Evolutionary conservation across 2,797 vertebrate genomes (phyloP).

Genomic region (Melanotaenia parkinsoni): DNA sequence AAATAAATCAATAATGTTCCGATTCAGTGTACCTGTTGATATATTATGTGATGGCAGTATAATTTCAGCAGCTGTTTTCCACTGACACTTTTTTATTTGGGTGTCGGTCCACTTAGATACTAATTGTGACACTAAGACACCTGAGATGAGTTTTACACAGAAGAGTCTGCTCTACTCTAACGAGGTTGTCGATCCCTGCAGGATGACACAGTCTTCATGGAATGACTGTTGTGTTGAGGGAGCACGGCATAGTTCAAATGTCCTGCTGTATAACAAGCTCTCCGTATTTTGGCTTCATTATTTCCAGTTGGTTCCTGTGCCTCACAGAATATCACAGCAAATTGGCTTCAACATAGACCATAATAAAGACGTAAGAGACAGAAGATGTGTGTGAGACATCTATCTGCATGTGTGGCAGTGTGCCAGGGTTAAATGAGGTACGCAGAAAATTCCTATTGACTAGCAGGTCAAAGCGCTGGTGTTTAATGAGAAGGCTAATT

Average conservation of each 20-base stretch:
- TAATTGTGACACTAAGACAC: slow-evolving; percentile 61
- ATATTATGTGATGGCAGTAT: neutral
- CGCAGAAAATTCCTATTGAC: slow-evolving; percentile 12
- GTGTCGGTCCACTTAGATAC: slow-evolving; percentile 41
- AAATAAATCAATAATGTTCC: neutral
- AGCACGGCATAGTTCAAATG: slow-evolving; percentile 42
- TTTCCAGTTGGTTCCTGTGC: slow-evolving; percentile 45
- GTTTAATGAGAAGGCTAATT: slow-evolving; percentile 25
- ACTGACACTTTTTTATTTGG: slow-evolving; percentile 55
- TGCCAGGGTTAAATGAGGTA: slow-evolving; percentile 22
- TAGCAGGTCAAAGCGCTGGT: slow-evolving; percentile 1
- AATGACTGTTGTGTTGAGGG: slow-evolving; percentile 51
- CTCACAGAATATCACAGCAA: slow-evolving; percentile 63
- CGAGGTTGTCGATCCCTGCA: slow-evolving; percentile 58
- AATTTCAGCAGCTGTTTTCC: neutral
- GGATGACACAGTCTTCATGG: slow-evolving; percentile 58
- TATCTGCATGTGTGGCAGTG: slow-evolving; percentile 15
- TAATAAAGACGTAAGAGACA: slow-evolving; percentile 48
- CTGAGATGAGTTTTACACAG: slow-evolving; percentile 41
- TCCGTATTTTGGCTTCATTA: slow-evolving; percentile 74
- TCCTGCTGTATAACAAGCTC: slow-evolving; percentile 67
- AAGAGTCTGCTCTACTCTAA: slow-evolving; percentile 53
- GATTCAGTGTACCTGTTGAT: neutral
- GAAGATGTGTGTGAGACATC: slow-evolving; percentile 23
- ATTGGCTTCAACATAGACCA: slow-evolving; percentile 62